A percentile compares a stretch with the other conserved stretches of the same genome.
These are phyloP conservation scores for Narcine bancroftii DNA, from an alignment of 2,113 vertebrate species.

Conservation along the genomic window DNA sequence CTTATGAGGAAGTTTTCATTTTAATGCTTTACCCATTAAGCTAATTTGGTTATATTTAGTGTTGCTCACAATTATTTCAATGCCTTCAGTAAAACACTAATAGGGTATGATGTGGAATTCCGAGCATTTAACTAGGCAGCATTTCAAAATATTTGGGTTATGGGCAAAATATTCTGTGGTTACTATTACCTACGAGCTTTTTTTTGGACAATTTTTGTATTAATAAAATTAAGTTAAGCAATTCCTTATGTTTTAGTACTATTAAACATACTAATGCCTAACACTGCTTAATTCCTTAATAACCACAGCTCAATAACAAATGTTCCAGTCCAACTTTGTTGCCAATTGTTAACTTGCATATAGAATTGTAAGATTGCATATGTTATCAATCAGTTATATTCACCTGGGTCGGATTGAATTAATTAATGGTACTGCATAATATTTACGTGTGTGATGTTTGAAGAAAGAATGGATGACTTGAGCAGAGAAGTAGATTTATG, in stretches of 20 bases:
- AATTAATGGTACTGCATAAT: background rate
- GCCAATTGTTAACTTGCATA: background rate
- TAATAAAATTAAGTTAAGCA: constrained; percentile 22
- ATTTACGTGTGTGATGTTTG: background rate
- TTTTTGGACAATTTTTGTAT: no score
- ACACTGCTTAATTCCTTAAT: no score
- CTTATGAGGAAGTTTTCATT: background rate
- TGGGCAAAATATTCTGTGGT: background rate
- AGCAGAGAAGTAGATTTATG: no score
- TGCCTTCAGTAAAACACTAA: background rate
- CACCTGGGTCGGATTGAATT: no score
- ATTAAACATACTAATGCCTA: background rate
- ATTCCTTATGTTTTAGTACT: constrained; percentile 11
- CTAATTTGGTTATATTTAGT: background rate
- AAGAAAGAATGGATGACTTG: no score
- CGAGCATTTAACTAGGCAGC: background rate
- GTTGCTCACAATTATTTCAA: background rate
- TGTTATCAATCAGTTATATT: background rate
- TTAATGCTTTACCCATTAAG: background rate
- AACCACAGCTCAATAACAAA: background rate
- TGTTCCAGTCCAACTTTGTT: background rate
- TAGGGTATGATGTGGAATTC: background rate
- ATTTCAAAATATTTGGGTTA: background rate
- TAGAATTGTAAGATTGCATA: background rate
- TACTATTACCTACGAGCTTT: no score